A percentile compares a stretch with the other conserved stretches of the same genome.
phyloP scores from a whole-genome alignment of 2,888 invertebrate species.

The Pyrocoelia pectoralis region DNA sequence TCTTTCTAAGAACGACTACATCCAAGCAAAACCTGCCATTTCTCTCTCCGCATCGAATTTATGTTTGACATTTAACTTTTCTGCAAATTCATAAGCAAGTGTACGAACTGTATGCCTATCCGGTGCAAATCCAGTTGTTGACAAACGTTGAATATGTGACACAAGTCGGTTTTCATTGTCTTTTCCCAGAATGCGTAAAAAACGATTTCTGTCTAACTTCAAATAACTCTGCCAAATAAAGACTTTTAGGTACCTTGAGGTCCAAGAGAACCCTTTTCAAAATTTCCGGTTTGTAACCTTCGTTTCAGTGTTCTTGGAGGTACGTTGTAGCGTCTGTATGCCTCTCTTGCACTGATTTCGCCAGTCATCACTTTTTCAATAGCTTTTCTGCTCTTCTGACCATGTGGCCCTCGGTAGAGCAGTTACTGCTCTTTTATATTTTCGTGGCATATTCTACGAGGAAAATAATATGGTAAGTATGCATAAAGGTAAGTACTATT shows the following conservation, averaged over 20 bases:
- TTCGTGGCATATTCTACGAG: too few species aligned
- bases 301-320: too few species aligned
- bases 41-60: constrained; percentile 13
- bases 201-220: too few species aligned
- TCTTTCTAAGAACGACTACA: constrained; percentile 11
- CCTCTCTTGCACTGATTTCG: background rate
- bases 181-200: background rate
- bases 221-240: too few species aligned
- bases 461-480: too few species aligned
- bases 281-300: too few species aligned
- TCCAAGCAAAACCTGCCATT: constrained; percentile 14
- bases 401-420: too few species aligned
- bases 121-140: constrained; percentile 15
- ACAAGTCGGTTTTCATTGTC: constrained; percentile 16
- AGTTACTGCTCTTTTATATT: too few species aligned
- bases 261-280: too few species aligned
- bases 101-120: constrained; percentile 11
- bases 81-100: constrained; percentile 21
- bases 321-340: too few species aligned
- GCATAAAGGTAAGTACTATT: too few species aligned
- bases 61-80: constrained; percentile 17
- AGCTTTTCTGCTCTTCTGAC: background rate
- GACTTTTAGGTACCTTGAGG: too few species aligned
- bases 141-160: constrained; percentile 12
- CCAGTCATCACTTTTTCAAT: background rate